A percentile compares a stretch with the other conserved stretches of the same genome.
These are phyloP conservation scores for Caprella mutica DNA, from an alignment of 2,888 invertebrate species.

Conservation along the genomic window DNA sequence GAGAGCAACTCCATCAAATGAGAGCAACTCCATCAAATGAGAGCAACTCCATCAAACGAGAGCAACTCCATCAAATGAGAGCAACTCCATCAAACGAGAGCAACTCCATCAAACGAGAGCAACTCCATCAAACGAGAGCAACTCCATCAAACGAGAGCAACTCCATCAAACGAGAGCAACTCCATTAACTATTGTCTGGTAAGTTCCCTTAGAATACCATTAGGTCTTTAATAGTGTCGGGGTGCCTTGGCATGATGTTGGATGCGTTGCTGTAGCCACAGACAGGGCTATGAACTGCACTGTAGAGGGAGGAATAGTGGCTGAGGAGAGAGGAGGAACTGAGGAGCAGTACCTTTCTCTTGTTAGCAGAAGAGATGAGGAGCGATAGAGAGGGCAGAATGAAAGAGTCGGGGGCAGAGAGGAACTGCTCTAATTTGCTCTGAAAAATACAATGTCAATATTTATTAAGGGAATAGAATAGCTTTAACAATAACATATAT, in stretches of 20 bases:
- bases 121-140: no score
- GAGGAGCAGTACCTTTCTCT: conserved; percentile 40
- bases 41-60: no score
- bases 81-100: no score
- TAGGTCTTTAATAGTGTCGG: conserved; percentile 1
- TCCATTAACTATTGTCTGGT: conserved; percentile 67
- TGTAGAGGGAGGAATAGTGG: conserved; percentile 41
- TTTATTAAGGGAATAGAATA: not conserved
- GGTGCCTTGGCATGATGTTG: conserved; percentile 38
- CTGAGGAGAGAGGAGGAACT: conserved; percentile 40
- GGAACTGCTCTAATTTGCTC: conserved; percentile 69
- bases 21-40: no score
- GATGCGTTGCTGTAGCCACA: conserved; percentile 40
- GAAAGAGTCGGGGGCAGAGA: conserved; percentile 70
- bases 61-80: no score
- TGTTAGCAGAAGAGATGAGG: conserved; percentile 58
- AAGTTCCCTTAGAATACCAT: not conserved
- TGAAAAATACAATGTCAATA: conserved; percentile 32
- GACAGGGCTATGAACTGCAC: conserved; percentile 37
- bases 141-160: no score
- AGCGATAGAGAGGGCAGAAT: conserved; percentile 74
- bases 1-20: no score
- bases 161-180: no score
- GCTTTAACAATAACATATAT: no score
- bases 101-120: no score